Percentiles rank a stretch among this genome's conserved stretches.
Evolutionary conservation across 2,797 vertebrate species (phyloP).

Genomic region (Anguilla megastoma): DNA sequence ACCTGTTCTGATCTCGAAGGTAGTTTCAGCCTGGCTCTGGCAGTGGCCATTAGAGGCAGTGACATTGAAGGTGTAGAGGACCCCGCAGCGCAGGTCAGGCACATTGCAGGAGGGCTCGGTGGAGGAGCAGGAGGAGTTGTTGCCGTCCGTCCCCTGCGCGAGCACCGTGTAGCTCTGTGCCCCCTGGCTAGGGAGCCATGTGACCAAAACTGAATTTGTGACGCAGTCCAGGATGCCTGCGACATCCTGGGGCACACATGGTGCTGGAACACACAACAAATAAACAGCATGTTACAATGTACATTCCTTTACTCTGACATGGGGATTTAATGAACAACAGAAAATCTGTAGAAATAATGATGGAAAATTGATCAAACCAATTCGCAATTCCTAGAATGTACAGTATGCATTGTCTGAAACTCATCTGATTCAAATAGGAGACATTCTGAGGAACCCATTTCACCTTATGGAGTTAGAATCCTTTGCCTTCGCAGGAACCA

Average conservation of each 20-base stretch:
- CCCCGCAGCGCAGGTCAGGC: conserved; percentile 63
- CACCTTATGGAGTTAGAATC: background rate
- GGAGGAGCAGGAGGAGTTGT: conserved; percentile 58
- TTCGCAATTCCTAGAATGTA: background rate
- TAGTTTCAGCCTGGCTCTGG: conserved; percentile 56
- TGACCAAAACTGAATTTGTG: conserved; percentile 66
- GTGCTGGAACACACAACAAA: conserved; percentile 56
- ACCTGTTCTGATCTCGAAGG: conserved; percentile 63
- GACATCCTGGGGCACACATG: conserved; percentile 63
- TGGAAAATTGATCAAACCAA: background rate
- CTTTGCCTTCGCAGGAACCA: background rate
- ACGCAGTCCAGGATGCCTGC: conserved; percentile 60
- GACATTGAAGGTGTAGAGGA: conserved; percentile 65
- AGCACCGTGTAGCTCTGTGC: conserved; percentile 58
- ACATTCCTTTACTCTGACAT: background rate
- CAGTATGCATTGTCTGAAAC: background rate
- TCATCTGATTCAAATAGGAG: background rate
- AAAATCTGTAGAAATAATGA: background rate
- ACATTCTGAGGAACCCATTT: background rate
- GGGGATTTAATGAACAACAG: background rate
- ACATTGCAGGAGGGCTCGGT: conserved; percentile 63
- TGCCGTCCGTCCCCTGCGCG: conserved; percentile 45
- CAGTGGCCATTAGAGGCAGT: conserved; percentile 59
- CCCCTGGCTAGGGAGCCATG: conserved; percentile 58
- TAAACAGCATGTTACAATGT: background rate